phyloP scores from a whole-genome alignment of 2,113 vertebrate species.

The Sus scrofa region DNA sequence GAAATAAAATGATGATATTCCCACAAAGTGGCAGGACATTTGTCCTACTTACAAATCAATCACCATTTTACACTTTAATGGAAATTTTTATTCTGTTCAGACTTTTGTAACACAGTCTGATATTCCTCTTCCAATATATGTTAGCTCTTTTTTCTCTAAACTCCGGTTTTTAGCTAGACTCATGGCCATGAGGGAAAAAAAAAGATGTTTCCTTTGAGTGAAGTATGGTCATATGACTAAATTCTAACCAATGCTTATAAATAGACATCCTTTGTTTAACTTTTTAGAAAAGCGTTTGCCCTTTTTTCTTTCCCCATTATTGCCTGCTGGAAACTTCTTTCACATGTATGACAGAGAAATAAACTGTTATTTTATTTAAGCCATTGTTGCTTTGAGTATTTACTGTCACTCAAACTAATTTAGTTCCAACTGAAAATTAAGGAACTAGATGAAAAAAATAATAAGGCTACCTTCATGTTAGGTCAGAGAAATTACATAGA shows the following conservation, averaged over 20 bases:
- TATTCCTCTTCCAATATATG: neutral
- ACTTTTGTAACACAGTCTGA: neutral
- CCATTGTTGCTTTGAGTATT: neutral
- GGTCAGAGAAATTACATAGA: neutral
- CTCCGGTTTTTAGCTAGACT: neutral
- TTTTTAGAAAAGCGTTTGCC: neutral
- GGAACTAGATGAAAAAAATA: neutral
- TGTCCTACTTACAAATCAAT: neutral
- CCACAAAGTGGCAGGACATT: neutral
- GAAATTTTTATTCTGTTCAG: slow-evolving; percentile 20
- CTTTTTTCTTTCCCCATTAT: neutral
- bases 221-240: neutral
- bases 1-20: neutral
- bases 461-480: neutral
- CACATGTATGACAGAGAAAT: neutral
- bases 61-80: neutral
- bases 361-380: neutral
- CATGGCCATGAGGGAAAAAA: neutral
- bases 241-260: neutral
- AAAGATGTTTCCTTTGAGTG: neutral
- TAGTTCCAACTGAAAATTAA: slow-evolving; percentile 15
- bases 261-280: neutral
- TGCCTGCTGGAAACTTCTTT: neutral
- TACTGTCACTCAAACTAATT: neutral
- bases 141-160: neutral